Evolutionary conservation across 1,140 invertebrate genomes (phyloP).

Genomic region (Caenorhabditis inopinata): DNA sequence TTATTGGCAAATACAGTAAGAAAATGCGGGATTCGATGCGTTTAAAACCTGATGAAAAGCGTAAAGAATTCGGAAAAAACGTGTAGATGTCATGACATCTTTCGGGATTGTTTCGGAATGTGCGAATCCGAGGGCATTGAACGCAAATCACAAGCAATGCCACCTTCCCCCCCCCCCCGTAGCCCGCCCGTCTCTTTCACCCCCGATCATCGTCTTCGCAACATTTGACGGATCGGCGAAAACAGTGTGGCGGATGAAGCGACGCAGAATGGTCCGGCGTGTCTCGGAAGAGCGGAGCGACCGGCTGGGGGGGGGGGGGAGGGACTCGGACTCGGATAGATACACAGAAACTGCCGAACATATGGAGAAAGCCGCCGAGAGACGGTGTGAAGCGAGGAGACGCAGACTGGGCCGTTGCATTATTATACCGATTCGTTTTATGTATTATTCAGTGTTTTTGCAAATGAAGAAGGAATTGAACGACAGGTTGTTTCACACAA

Average conservation of each 20-base stretch:
- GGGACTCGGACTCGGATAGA: no score
- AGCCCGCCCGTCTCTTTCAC: no score
- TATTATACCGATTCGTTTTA: conserved; percentile 27
- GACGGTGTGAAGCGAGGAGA: not conserved
- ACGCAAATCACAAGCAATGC: conserved; percentile 23
- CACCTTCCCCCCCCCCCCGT: no score
- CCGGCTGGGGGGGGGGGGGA: not conserved
- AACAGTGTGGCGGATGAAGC: not conserved
- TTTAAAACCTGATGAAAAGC: no score
- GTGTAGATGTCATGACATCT: no score
- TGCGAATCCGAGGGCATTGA: not conserved
- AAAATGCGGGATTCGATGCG: no score
- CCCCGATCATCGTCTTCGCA: conserved; percentile 30
- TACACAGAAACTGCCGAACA: conserved; percentile 22
- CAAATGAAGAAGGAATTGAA: conserved; percentile 6
- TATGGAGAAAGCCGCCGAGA: conserved; percentile 12
- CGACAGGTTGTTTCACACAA: not conserved
- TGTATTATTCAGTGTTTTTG: conserved; percentile 34
- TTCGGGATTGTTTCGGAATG: conserved; percentile 10
- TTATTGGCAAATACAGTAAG: no score
- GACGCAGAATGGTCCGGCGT: not conserved
- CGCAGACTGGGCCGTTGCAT: not conserved
- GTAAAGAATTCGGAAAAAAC: no score
- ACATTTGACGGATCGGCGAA: conserved; percentile 19
- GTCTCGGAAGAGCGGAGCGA: no score